Conservation (phyloP, 2,888 invertebrate genomes). For the Lordiphosa andalusiaca region DNA sequence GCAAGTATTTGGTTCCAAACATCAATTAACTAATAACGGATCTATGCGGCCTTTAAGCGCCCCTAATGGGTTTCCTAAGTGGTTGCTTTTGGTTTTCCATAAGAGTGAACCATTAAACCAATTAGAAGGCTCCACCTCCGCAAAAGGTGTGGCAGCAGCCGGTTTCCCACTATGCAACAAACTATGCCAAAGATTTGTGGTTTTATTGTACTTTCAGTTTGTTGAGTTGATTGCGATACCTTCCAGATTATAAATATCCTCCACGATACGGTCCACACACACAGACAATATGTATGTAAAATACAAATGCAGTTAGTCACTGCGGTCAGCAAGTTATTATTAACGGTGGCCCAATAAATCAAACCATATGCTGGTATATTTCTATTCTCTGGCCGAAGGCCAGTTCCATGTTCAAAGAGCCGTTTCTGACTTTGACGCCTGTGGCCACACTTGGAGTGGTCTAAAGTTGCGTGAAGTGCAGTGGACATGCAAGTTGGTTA, state of each 20-base stretch:
- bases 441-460: conserved; percentile 39
- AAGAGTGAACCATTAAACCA: conserved; percentile 53
- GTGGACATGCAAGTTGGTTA: conserved; percentile 38
- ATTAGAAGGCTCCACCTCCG: conserved; percentile 69
- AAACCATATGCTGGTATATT: conserved; percentile 17
- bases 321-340: conserved; percentile 21
- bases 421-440: conserved; percentile 32
- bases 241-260: conserved; percentile 41
- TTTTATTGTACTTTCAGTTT: conserved; percentile 55
- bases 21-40: conserved; percentile 53
- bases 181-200: conserved; percentile 23
- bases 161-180: conserved; percentile 30
- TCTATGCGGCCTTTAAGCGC: conserved; percentile 32
- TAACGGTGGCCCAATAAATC: conserved; percentile 30
- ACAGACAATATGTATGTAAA: conserved; percentile 4
- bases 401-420: conserved; percentile 44
- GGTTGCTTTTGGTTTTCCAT: conserved; percentile 34
- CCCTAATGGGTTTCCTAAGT: conserved; percentile 44
- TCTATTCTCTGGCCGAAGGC: conserved; percentile 57
- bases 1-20: conserved; percentile 7
- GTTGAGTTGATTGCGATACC: conserved; percentile 44
- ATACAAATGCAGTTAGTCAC: conserved; percentile 3
- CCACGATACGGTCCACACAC: conserved; percentile 23
- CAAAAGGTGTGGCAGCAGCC: conserved; percentile 54
- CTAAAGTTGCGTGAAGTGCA: conserved; percentile 17